Base-by-base conservation (phyloP, 2,797 vertebrate species). In the Premnoplex brunnescens region DNA sequence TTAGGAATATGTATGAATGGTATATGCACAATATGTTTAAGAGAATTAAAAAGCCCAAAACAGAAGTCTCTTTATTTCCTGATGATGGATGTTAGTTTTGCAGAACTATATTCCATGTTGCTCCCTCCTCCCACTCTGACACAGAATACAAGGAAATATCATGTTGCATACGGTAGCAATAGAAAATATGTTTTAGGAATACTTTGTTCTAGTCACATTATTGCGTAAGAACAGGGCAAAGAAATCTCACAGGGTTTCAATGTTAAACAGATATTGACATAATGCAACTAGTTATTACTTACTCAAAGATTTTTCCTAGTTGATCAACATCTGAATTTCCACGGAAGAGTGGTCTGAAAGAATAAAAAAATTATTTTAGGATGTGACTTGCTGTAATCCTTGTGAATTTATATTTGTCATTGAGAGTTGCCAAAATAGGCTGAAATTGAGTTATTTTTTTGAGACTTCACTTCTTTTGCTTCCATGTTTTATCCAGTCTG, bases 241-340 rank as follows among this genome's bases (percentile, higher is more conserved):
- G 63, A 55, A 81, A 86, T 51, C 27, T 78, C 41, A 68, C 1
- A 21, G 39, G 26, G 10, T 80, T 92, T 80, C 78, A 91, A 4
- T 10, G n/a, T 72, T 81, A 88, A 89, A 81, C 43, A 74, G 44
- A 55, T 27, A 78, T 10, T 23, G 68, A 94, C 30, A 59, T 39
- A 85, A 91, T 63, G 88, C 67, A 87, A 73, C 9, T 67, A 78
- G 49, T 62, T 73, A 37, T 74, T 98, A 99, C 99, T 99, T 98
- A 99, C 99, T 99, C 99, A 97, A 99, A 99, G 96, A 99, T 99
- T 98, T 99, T 99, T 97, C 99, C 99, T 97, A 99, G 98, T 95
- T 99, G 99, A 98, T 99, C 99, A 91, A 99, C 99, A 98, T 99
- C 99, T 62, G 99, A 99, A 97, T 98, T 99, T 95, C 99, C 99